These are phyloP conservation scores for Poecilia velifera DNA, from an alignment of 2,797 vertebrate species.

Conservation along the genomic window DNA sequence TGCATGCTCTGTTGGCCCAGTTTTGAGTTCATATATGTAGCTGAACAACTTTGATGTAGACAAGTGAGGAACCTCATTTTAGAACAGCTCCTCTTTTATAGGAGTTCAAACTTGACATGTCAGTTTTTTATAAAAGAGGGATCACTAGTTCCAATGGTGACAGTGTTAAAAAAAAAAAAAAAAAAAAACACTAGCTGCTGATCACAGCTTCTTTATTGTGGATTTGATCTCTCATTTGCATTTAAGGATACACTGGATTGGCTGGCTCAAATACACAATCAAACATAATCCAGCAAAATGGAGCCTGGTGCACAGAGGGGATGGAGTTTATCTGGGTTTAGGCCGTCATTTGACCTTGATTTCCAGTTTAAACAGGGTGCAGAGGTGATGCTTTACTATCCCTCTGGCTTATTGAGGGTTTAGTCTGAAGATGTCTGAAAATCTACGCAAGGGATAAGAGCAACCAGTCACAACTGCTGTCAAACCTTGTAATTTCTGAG, in stretches of 20 bases:
- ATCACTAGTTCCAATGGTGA: background rate
- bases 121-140: background rate
- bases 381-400: constrained; percentile 45
- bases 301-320: background rate
- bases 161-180: background rate
- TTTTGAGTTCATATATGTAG: constrained; percentile 4
- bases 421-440: constrained; percentile 31
- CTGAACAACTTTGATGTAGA: constrained; percentile 3
- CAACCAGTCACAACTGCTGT: constrained; percentile 2
- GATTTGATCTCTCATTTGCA: constrained; percentile 8
- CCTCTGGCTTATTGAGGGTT: constrained; percentile 29
- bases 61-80: background rate
- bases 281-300: constrained; percentile 10
- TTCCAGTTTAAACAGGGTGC: constrained; percentile 33
- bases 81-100: background rate
- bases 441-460: constrained; percentile 15
- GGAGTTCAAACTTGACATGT: constrained; percentile 6
- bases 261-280: constrained; percentile 2
- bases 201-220: background rate
- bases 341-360: constrained; percentile 44
- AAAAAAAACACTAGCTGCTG: background rate
- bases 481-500: constrained; percentile 16
- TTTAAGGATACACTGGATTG: background rate
- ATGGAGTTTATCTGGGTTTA: constrained; percentile 11
- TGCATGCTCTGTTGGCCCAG: constrained; percentile 4